Evolutionary conservation across 2,797 vertebrate species (phyloP).

Genomic region (Phrynocephalus vlangalii): DNA sequence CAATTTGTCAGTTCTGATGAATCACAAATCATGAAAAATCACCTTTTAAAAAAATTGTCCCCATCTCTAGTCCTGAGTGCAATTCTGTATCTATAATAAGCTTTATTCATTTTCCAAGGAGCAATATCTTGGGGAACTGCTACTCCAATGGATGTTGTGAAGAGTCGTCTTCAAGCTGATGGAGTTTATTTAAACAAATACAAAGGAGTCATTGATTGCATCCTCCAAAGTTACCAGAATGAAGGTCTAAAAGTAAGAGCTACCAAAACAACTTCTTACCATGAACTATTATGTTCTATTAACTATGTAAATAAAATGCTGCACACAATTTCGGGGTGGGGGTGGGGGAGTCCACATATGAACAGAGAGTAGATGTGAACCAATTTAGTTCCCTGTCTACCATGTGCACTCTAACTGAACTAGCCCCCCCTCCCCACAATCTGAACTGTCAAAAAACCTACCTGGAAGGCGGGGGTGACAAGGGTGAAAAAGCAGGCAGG

Average conservation of each 20-base stretch:
- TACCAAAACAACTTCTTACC: conserved; percentile 18
- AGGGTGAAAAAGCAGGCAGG: no score
- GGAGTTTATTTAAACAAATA: conserved; percentile 88
- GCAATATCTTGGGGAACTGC: conserved; percentile 94
- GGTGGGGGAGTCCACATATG: no score
- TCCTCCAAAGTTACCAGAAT: conserved; percentile 88
- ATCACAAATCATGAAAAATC: no score
- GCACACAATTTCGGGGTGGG: no score
- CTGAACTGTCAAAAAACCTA: no score
- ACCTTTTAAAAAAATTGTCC: no score
- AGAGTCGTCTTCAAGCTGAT: conserved; percentile 96
- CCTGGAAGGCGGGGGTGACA: no score
- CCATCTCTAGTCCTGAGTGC: not conserved
- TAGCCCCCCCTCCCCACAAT: no score
- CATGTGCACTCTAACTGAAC: no score
- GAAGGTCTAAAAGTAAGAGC: conserved; percentile 91
- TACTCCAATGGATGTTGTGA: conserved; percentile 95
- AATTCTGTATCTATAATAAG: not conserved
- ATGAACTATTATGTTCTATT: not conserved
- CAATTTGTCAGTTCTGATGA: no score
- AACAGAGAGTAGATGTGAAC: not conserved
- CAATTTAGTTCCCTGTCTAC: not conserved
- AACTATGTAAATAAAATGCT: no score
- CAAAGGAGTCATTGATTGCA: conserved; percentile 90
- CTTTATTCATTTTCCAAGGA: conserved; percentile 78